Percentiles rank a stretch among this genome's conserved stretches.
Evolutionary conservation across 2,113 vertebrate species (phyloP).

Genomic region (Fulica atra): DNA sequence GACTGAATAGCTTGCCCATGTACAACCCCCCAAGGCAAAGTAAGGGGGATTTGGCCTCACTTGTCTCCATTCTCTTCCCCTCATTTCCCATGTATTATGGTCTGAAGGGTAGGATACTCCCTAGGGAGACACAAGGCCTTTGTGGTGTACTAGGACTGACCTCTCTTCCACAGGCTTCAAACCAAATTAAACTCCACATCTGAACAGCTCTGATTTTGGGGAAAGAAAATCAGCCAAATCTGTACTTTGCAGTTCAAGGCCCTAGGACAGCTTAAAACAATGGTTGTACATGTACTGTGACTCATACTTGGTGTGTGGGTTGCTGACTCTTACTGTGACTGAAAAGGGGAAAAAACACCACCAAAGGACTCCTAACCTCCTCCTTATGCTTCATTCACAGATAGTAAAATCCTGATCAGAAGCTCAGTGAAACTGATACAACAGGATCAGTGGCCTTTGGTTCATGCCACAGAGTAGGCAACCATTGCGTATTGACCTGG

Average conservation of each 20-base stretch:
- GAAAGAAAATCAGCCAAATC: neutral
- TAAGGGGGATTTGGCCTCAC: neutral
- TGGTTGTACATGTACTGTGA: neutral
- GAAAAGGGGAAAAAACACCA: neutral
- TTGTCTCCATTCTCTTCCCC: neutral
- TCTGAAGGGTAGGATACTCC: neutral
- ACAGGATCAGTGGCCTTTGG: neutral
- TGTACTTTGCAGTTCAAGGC: neutral
- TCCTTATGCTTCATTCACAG: neutral
- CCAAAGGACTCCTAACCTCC: neutral
- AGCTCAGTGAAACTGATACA: neutral
- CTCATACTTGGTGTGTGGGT: neutral
- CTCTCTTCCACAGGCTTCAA: neutral
- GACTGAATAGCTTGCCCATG: neutral
- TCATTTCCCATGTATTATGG: accelerated
- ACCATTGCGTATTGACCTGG: neutral
- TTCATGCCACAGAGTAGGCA: neutral
- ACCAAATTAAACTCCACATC: neutral
- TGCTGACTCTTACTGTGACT: neutral
- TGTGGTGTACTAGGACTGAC: neutral
- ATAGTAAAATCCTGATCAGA: neutral
- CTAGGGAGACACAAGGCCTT: neutral
- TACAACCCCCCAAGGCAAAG: neutral
- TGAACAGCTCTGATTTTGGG: neutral
- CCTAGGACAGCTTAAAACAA: neutral